These are phyloP conservation scores for Holothuria glaberrima DNA, from an alignment of 35 echinoderm and acorn worm species.

Conservation along the genomic window DNA sequence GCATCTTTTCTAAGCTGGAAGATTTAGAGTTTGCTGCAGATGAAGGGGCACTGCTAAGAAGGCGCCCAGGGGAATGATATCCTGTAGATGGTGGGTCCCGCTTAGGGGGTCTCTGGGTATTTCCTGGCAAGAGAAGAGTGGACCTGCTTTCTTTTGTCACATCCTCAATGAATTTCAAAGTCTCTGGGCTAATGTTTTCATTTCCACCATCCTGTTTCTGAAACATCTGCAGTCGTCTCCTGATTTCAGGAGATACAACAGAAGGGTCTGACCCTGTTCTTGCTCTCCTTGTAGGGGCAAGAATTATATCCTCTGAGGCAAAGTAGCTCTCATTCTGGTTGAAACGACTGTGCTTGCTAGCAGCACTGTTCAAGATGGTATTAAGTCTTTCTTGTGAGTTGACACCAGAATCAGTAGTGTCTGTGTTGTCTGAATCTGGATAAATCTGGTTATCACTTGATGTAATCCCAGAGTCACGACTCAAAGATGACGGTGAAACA, in stretches of 20 bases:
- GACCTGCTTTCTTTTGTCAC: conserved; percentile 71
- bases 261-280: conserved; percentile 83
- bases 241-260: conserved; percentile 30
- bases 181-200: conserved; percentile 76
- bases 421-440: conserved; percentile 93
- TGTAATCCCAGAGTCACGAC: conserved; percentile 87
- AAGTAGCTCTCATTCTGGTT: conserved; percentile 30
- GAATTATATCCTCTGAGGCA: conserved; percentile 40
- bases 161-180: conserved; percentile 76
- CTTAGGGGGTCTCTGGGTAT: conserved; percentile 24
- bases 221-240: conserved; percentile 29
- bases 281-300: conserved; percentile 39
- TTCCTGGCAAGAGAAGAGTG: conserved; percentile 65
- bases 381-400: conserved; percentile 78
- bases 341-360: neutral
- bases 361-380: conserved; percentile 26
- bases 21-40: conserved; percentile 27
- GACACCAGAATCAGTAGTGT: conserved; percentile 96
- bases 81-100: conserved; percentile 8
- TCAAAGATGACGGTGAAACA: conserved; percentile 86
- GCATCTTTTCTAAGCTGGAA: conserved; percentile 64
- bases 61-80: conserved; percentile 27
- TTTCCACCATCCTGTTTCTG: conserved; percentile 13
- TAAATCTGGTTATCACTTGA: conserved; percentile 96
- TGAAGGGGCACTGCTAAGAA: conserved; percentile 17